Conservation (phyloP, 2,797 vertebrate species). For the Chaenodraco wilsoni region DNA sequence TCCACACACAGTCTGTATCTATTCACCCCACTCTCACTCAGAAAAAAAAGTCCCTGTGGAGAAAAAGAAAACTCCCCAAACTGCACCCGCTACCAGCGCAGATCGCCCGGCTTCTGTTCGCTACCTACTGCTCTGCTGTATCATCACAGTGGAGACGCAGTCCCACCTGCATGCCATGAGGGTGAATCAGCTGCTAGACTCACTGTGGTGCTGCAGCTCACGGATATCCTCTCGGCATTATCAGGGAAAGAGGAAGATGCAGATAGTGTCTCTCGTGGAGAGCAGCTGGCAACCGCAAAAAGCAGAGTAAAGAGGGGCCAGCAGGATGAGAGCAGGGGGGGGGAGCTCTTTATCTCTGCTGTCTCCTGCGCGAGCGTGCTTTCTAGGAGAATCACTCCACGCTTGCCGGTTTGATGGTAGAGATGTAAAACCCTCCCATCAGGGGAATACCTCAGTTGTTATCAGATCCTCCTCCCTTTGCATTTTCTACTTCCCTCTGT, state of each 20-base stretch:
- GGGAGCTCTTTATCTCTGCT: slow-evolving; percentile 62
- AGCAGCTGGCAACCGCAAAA: slow-evolving; percentile 57
- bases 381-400: slow-evolving; percentile 49
- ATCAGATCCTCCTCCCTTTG: slow-evolving; percentile 72
- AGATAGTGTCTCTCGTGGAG: slow-evolving; percentile 29
- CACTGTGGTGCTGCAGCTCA: slow-evolving; percentile 39
- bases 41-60: neutral
- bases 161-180: slow-evolving; percentile 71
- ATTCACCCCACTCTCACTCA: neutral
- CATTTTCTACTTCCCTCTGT: slow-evolving; percentile 31
- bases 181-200: slow-evolving; percentile 56
- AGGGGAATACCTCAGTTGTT: slow-evolving; percentile 70
- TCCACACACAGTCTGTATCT: slow-evolving; percentile 3
- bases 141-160: slow-evolving; percentile 30
- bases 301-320: slow-evolving; percentile 41
- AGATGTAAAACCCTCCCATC: slow-evolving; percentile 64
- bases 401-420: slow-evolving; percentile 39
- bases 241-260: slow-evolving; percentile 50
- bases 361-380: slow-evolving; percentile 40
- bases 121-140: slow-evolving; percentile 32
- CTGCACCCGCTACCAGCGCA: neutral
- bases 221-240: slow-evolving; percentile 52
- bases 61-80: slow-evolving; percentile 6
- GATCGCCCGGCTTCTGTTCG: slow-evolving; percentile 5
- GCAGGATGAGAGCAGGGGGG: slow-evolving; percentile 44